Base-by-base conservation (phyloP, 2,797 vertebrate genomes). In the Schizothorax lantsangensis region DNA sequence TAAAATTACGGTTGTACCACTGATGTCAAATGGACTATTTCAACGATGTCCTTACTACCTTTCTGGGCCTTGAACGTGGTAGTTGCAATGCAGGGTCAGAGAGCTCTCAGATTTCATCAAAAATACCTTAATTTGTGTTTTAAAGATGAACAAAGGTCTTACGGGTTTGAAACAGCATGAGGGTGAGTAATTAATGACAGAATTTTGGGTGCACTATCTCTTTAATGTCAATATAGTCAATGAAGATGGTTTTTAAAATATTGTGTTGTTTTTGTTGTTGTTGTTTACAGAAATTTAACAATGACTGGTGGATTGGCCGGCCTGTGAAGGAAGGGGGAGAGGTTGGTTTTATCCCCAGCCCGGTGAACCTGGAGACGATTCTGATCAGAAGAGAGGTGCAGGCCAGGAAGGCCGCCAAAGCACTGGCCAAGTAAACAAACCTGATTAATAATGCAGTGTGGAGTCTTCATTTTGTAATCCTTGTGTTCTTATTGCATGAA, bases 221-320 rank as follows among this genome's bases (percentile, higher is more conserved):
- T 17, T 54, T 54, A 21, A 21, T 62, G 15, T 45, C 36, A 40
- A 23, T 40, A 23, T 52, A 17, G 15, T 66, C 26, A 66, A 3
- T 33, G 12, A 66, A 66, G 64, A 33, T 66, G 30, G 45, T 49
- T 52, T 49, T 81, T 52, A 52, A 40, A 40, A 73, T 23, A 38
- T 15, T 14, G 2, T 30, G 11, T 7, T 75, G 30, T 30, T 40
- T 15, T 52, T 47, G 17, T 78, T 75, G 30, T 57, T 71, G 21
- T 54, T 83, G 5, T 57, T n/a, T 88, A 0, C 88, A 99, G 98
- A 99, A 99, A 94, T 99, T 97, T 95, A 99, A 97, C 94, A 99
- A 99, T 94, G 98, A 99, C 89, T 99, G 98, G 98, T 99, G 98
- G 98, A 98, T 99, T 90, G 98, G 98, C 45, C 95, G 98, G 47